Conservation (phyloP, 2,113 vertebrate genomes). For the Dromas ardeola region DNA sequence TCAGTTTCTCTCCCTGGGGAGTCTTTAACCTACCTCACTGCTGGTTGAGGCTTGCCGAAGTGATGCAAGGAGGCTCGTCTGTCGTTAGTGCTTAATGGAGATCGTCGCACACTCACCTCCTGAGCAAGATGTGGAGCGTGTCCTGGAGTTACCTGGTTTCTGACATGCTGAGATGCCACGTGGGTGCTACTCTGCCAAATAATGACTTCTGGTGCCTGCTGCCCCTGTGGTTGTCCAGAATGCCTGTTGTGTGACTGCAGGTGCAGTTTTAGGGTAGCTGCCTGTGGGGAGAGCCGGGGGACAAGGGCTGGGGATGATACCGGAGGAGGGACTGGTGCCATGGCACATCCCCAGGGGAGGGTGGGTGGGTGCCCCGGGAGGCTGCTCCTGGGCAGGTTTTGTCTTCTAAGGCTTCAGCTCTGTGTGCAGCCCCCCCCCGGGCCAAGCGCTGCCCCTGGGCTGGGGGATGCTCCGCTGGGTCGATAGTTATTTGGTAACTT, state of each 20-base stretch:
- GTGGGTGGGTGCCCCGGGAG: background rate
- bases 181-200: background rate
- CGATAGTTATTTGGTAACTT: background rate
- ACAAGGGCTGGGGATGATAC: background rate
- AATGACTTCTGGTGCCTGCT: background rate
- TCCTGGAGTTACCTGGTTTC: background rate
- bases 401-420: background rate
- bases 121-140: fast-evolving
- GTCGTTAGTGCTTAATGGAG: background rate
- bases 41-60: background rate
- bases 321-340: background rate
- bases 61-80: background rate
- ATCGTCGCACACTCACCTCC: background rate
- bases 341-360: background rate
- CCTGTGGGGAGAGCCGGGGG: fast-evolving
- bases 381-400: background rate
- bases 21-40: constrained; percentile 44
- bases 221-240: background rate
- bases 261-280: background rate
- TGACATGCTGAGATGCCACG: background rate
- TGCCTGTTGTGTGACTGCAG: background rate
- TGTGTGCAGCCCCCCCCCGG: background rate
- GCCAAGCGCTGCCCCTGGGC: background rate
- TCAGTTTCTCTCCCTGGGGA: constrained; percentile 16
- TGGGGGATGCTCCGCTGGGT: background rate